Conservation (phyloP, 2,888 invertebrate genomes). For the Bombylius discolor region DNA sequence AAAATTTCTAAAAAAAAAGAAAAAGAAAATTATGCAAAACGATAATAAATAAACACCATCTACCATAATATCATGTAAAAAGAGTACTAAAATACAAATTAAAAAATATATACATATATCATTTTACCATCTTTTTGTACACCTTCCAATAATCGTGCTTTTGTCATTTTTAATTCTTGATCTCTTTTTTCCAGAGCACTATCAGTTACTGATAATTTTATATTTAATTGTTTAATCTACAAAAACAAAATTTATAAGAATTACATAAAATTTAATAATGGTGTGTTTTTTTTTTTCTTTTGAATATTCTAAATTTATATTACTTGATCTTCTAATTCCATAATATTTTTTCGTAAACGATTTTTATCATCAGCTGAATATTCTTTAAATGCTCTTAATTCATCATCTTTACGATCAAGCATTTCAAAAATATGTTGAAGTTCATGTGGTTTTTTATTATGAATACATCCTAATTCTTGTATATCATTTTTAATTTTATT, state of each 20-base stretch:
- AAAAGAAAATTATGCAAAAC: too few relatives aligned
- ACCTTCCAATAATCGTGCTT: slow-evolving; percentile 4
- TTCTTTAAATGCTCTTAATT: slow-evolving; percentile 4
- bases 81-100: too few relatives aligned
- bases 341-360: slow-evolving; percentile 2
- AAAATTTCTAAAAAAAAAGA: too few relatives aligned
- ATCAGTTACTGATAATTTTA: slow-evolving; percentile 10
- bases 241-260: background rate
- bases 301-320: background rate
- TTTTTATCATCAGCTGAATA: slow-evolving; percentile 6
- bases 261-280: background rate
- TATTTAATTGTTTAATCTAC: slow-evolving; percentile 11
- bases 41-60: too few relatives aligned
- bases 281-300: background rate
- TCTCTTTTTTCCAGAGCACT: slow-evolving; percentile 9
- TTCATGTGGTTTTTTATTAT: background rate
- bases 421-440: slow-evolving; percentile 6
- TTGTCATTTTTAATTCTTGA: slow-evolving; percentile 8
- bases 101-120: background rate
- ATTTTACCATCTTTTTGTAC: slow-evolving; percentile 8
- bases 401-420: slow-evolving; percentile 4
- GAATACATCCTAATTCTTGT: background rate
- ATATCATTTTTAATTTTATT: slow-evolving; percentile 2
- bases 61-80: too few relatives aligned
- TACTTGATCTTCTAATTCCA: slow-evolving; percentile 10